Percentiles rank a stretch among this genome's conserved stretches.
These are phyloP conservation scores for Pachyseris speciosa DNA, from an alignment of 64 coral and sea anemone genomes.

Conservation along the genomic window DNA sequence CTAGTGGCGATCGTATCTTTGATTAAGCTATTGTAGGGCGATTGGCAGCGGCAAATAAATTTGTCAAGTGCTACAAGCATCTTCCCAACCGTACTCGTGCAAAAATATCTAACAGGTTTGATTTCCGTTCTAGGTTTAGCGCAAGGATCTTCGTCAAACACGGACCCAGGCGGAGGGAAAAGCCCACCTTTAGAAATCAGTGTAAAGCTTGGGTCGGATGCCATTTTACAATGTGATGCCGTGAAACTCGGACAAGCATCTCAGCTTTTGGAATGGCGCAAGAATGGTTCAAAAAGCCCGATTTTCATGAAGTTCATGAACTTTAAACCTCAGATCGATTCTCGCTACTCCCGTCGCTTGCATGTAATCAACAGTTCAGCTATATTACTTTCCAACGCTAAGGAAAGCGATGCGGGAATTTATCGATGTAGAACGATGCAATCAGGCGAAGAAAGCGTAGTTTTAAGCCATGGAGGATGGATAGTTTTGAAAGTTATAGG, in stretches of 20 bases:
- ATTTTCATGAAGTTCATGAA: slow-evolving; percentile 94
- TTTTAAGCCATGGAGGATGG: slow-evolving; percentile 69
- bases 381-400: slow-evolving; percentile 84
- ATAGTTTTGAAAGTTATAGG: slow-evolving; percentile 76
- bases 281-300: slow-evolving; percentile 81
- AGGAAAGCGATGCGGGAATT: slow-evolving; percentile 75
- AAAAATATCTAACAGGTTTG: not conserved
- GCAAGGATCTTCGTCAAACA: slow-evolving; percentile 27
- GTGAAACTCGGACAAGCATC: slow-evolving; percentile 22
- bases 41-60: not conserved
- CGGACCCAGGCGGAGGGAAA: slow-evolving; percentile 17
- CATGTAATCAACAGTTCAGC: slow-evolving; percentile 81
- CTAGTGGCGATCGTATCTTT: not conserved
- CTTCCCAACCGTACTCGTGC: not conserved
- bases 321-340: slow-evolving; percentile 75
- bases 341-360: slow-evolving; percentile 58
- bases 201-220: slow-evolving; percentile 83
- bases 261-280: slow-evolving; percentile 79
- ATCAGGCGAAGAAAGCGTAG: slow-evolving; percentile 19
- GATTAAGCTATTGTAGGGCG: not conserved
- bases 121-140: slow-evolving; percentile 12
- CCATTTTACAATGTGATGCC: slow-evolving; percentile 77
- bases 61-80: not conserved
- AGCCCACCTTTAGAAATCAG: slow-evolving; percentile 22
- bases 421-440: slow-evolving; percentile 83